Percentiles rank a stretch among this genome's conserved stretches.
Evolutionary conservation across 35 echinoderm and acorn worm species (phyloP).

Genomic region (Apostichopus japonicus): DNA sequence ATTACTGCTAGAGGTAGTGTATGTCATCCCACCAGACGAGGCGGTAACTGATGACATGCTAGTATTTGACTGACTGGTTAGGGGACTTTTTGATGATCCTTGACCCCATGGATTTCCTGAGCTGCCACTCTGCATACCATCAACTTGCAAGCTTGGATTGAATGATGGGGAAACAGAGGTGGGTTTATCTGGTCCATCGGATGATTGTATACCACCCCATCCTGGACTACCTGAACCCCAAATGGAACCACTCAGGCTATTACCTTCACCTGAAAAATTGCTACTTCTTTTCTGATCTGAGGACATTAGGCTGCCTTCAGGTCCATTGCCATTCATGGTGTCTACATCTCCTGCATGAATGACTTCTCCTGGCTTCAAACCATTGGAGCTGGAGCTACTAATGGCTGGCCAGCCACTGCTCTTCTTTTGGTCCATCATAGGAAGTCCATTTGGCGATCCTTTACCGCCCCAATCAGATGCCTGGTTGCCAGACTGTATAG

Average conservation of each 20-base stretch:
- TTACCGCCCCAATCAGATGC: conserved; percentile 41
- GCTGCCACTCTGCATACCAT: conserved; percentile 41
- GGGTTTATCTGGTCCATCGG: conserved; percentile 38
- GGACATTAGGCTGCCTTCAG: conserved; percentile 23
- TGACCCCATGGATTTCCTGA: conserved; percentile 55
- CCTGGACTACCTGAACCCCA: conserved; percentile 38
- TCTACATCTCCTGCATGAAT: conserved; percentile 18
- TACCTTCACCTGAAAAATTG: conserved; percentile 4
- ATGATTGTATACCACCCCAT: conserved; percentile 42
- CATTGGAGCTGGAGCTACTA: conserved; percentile 41
- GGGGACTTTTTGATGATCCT: conserved; percentile 3
- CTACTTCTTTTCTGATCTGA: conserved; percentile 11
- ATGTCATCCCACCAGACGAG: conserved; percentile 20
- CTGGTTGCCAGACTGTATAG: conserved; percentile 4
- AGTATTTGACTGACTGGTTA: conserved; percentile 15
- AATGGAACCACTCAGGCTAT: conserved; percentile 33
- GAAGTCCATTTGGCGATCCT: conserved; percentile 4
- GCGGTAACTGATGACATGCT: conserved; percentile 18
- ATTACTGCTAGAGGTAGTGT: conserved; percentile 41
- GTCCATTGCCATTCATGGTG: conserved; percentile 7
- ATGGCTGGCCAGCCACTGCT: conserved; percentile 54
- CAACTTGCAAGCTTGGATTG: conserved; percentile 37
- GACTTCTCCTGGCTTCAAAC: conserved; percentile 20
- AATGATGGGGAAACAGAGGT: conserved; percentile 38
- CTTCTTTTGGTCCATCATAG: conserved; percentile 51